These are phyloP conservation scores for Scomber colias DNA, from an alignment of 2,113 vertebrate species.

Conservation along the genomic window DNA sequence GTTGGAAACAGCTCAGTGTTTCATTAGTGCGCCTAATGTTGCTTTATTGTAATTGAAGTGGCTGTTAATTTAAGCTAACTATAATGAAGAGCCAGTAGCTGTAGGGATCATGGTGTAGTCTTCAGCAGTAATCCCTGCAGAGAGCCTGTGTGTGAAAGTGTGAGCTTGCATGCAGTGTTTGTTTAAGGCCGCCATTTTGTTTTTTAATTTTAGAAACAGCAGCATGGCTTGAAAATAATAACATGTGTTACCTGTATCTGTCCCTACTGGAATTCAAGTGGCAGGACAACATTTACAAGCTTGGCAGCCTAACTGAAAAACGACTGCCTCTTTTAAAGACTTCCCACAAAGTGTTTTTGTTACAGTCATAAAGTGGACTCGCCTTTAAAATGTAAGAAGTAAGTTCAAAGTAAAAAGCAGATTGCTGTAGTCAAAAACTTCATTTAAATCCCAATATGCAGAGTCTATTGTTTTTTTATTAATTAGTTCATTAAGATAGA, in stretches of 20 bases:
- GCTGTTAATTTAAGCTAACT: constrained; percentile 71
- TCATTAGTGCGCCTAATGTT: constrained; percentile 69
- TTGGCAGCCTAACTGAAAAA: constrained; percentile 11
- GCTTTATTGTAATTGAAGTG: constrained; percentile 79
- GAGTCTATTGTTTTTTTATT: not conserved
- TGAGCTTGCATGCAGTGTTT: constrained; percentile 16
- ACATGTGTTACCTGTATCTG: not conserved
- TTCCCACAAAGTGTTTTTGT: constrained; percentile 26
- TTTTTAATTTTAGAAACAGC: constrained; percentile 2
- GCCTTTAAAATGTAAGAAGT: constrained; percentile 18
- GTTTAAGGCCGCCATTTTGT: constrained; percentile 3
- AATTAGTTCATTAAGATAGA: not conserved
- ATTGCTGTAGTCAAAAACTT: not conserved
- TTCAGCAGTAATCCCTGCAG: constrained; percentile 18
- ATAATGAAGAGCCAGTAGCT: constrained; percentile 61
- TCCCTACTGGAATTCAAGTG: constrained; percentile 2
- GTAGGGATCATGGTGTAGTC: constrained; percentile 27
- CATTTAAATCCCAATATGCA: not conserved
- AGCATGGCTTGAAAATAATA: not conserved
- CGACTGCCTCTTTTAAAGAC: constrained; percentile 35
- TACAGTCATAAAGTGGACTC: constrained; percentile 3
- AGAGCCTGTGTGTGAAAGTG: constrained; percentile 7
- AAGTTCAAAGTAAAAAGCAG: constrained; percentile 24
- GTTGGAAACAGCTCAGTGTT: constrained; percentile 73
- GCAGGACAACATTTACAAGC: constrained; percentile 2